Conservation (phyloP, 2,888 invertebrate genomes). For the Lochmaea crataegi region DNA sequence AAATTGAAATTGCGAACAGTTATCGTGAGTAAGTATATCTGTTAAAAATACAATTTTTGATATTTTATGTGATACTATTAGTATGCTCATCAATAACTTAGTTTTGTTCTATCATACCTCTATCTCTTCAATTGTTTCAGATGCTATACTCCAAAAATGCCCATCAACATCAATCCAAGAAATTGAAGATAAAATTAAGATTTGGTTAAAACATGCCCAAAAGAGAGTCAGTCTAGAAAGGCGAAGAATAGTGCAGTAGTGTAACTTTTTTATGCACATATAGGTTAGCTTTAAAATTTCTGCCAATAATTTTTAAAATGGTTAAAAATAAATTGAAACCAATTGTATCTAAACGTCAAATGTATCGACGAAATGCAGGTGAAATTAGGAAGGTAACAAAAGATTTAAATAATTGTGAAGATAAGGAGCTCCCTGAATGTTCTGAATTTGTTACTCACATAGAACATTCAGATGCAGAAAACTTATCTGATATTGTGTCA, state of each 20-base stretch:
- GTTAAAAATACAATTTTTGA: slow-evolving; percentile 6
- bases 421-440: slow-evolving; percentile 16
- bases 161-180: no score
- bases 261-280: slow-evolving; percentile 17
- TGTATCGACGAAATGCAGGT: slow-evolving; percentile 18
- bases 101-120: background rate
- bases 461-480: slow-evolving; percentile 22
- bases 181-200: no score
- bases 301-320: slow-evolving; percentile 12
- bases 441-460: slow-evolving; percentile 20
- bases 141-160: no score
- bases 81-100: background rate
- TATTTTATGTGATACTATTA: slow-evolving; percentile 1
- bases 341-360: slow-evolving; percentile 19
- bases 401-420: slow-evolving; percentile 18
- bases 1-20: slow-evolving; percentile 20
- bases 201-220: slow-evolving; percentile 17
- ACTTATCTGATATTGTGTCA: slow-evolving; percentile 14
- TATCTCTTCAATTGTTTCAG: no score
- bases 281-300: slow-evolving; percentile 14
- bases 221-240: slow-evolving; percentile 21
- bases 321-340: slow-evolving; percentile 20
- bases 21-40: slow-evolving; percentile 13
- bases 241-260: slow-evolving; percentile 22
- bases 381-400: slow-evolving; percentile 14